Base-by-base conservation (phyloP, 2,797 vertebrate genomes). In the Esox lucius region DNA sequence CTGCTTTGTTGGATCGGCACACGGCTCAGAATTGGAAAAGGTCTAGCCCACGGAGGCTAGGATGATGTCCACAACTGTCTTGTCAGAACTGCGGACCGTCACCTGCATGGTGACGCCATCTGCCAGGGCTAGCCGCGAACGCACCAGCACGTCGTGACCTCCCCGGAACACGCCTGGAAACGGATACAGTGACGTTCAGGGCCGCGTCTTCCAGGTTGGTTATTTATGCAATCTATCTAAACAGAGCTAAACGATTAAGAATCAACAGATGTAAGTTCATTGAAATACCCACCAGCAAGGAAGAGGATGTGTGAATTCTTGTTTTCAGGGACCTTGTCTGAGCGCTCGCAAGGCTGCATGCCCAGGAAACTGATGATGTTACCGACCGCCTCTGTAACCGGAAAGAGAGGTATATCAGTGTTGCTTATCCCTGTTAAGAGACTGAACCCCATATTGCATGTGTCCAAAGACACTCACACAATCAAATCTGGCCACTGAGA, bases 51-150 rank as follows among this genome's bases (percentile, higher is more conserved):
- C 96, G 0, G 97, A 95, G 17, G 96, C 97, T 78, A 99, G 89
- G 88, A 99, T 96, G 83, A 98, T 93, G n/a, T 98, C 97, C 0
- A 95, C 96, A 0, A 97, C 93, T 0, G 91, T 95, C 87, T 96
- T 95, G 1, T 97, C 96, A 7, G 85, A 85, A 85, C 97, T 98
- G 79, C 97, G 94, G 6, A 98, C 98, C 0, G 97, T 98, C 90
- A 99, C 98, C 88, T 98, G 97, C 97, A 99, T 98, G 80, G 97
- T 99, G 66, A 99, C 97, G 0, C 97, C 97, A 0, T 99, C 97
- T 0, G 95, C 96, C 61, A 99, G 89, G 0, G 96, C 97, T 16
- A 99, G 94, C 53, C 95, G 96, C 67, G 98, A 92, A 4, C 97
- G 95, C 17, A 98, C 93, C 87, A 99, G 83, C 64, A 95, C 88